These are phyloP conservation scores for Chondrosia reniformis DNA, from an alignment of 37 sponge, comb jelly and placozoan species.

Conservation along the genomic window DNA sequence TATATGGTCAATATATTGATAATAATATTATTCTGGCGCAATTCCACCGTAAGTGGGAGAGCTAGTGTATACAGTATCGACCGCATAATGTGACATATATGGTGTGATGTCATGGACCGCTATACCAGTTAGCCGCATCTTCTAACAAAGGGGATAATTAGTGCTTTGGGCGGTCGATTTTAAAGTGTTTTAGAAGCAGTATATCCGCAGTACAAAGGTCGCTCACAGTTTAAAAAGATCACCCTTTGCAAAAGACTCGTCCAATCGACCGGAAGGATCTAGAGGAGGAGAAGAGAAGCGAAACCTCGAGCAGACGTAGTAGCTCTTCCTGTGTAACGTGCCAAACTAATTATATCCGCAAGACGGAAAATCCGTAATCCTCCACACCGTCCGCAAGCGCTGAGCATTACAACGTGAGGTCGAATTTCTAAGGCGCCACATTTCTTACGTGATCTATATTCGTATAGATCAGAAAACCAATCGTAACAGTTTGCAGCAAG, in stretches of 20 bases:
- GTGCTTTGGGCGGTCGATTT: conserved; percentile 62
- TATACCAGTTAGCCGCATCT: too few relatives aligned
- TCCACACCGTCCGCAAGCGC: conserved; percentile 35
- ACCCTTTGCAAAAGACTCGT: conserved; percentile 76
- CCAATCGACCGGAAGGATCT: conserved; percentile 18
- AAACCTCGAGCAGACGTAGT: too few relatives aligned
- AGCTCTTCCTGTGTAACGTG: neutral
- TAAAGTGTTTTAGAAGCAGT: conserved; percentile 37
- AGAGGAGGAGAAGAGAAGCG: neutral
- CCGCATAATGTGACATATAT: too few relatives aligned
- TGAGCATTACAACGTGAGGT: conserved; percentile 46
- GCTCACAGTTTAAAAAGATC: conserved; percentile 73
- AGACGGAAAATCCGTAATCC: conserved; percentile 39
- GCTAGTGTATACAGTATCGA: too few relatives aligned
- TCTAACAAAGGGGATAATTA: too few relatives aligned
- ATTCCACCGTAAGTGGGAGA: too few relatives aligned
- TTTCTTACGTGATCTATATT: too few relatives aligned
- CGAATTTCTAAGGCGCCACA: conserved; percentile 37
- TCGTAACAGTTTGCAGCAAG: conserved; percentile 61
- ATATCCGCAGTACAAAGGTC: conserved; percentile 4
- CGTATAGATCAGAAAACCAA: too few relatives aligned
- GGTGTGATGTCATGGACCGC: conserved; percentile 49
- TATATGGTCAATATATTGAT: too few relatives aligned
- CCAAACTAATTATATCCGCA: conserved; percentile 28
- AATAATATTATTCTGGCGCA: too few relatives aligned